Conservation (phyloP, 2,113 vertebrate genomes). For the Panurus biarmicus region DNA sequence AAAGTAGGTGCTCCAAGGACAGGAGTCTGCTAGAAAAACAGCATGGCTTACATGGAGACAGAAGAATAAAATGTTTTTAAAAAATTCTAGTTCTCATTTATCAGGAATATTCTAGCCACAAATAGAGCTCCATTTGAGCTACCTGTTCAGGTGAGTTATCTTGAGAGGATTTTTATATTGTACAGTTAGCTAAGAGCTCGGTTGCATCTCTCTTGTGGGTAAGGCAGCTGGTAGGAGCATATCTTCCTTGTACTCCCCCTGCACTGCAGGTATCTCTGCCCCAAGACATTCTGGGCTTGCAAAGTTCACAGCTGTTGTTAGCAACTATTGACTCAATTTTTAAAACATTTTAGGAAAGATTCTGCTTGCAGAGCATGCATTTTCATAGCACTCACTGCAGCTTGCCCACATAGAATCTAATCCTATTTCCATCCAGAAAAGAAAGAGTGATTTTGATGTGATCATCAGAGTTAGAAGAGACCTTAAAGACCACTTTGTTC, state of each 20-base stretch:
- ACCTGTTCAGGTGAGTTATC: neutral
- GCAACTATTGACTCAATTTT: neutral
- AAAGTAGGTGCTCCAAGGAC: neutral
- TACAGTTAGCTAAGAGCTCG: neutral
- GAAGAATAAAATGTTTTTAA: neutral
- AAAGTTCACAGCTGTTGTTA: neutral
- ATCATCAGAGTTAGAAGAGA: neutral
- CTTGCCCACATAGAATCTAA: neutral
- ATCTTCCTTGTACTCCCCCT: rapidly evolving
- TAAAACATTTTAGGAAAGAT: neutral
- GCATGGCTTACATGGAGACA: rapidly evolving
- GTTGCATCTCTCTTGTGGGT: neutral
- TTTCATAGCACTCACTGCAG: neutral
- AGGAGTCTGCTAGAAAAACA: neutral
- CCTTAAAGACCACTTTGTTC: neutral
- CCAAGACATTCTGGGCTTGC: neutral
- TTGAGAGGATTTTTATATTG: neutral
- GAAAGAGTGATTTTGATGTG: neutral
- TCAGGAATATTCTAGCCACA: neutral
- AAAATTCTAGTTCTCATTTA: neutral
- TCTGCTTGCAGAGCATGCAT: neutral
- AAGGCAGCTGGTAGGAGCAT: neutral
- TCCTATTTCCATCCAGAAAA: neutral
- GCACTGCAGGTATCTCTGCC: neutral
- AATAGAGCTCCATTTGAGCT: neutral